Conservation (phyloP, 2,888 invertebrate species). For the Iselma pallidipennis region DNA sequence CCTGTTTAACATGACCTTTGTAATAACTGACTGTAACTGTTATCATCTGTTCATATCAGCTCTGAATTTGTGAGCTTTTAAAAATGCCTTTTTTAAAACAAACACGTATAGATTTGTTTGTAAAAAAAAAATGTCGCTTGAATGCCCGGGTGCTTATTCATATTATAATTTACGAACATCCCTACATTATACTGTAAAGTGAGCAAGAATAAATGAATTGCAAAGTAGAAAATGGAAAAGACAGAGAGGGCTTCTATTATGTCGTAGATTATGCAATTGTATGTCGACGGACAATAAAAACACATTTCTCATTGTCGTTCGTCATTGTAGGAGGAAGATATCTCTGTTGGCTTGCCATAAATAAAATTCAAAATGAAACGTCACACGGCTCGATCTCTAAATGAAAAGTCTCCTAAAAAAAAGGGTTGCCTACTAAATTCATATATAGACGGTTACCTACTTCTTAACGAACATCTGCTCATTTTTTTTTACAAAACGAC, state of each 20-base stretch:
- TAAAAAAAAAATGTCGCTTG: not conserved
- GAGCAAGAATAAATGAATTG: slow-evolving; percentile 52
- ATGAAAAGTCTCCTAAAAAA: not conserved
- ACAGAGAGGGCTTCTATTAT: slow-evolving; percentile 47
- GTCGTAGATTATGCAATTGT: slow-evolving; percentile 54
- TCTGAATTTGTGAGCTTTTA: too few species aligned
- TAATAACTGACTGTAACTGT: not conserved
- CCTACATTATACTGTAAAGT: slow-evolving; percentile 37
- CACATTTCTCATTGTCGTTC: slow-evolving; percentile 52
- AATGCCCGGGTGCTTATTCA: slow-evolving; percentile 21
- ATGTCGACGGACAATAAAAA: slow-evolving; percentile 53
- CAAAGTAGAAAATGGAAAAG: slow-evolving; percentile 49
- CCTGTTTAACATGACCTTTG: not conserved
- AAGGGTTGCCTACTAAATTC: not conserved
- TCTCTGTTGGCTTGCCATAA: slow-evolving; percentile 46
- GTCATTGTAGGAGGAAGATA: slow-evolving; percentile 49
- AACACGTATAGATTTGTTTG: too few species aligned
- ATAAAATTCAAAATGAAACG: slow-evolving; percentile 37
- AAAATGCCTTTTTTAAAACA: too few species aligned
- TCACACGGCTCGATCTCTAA: not conserved
- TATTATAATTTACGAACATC: slow-evolving; percentile 36
- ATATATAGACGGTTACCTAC: not conserved
- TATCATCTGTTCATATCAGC: not conserved
- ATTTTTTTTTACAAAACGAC: not conserved
- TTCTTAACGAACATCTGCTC: not conserved